These are phyloP conservation scores for Perizoma flavofasciatum DNA, from an alignment of 2,888 invertebrate genomes.

Conservation along the genomic window DNA sequence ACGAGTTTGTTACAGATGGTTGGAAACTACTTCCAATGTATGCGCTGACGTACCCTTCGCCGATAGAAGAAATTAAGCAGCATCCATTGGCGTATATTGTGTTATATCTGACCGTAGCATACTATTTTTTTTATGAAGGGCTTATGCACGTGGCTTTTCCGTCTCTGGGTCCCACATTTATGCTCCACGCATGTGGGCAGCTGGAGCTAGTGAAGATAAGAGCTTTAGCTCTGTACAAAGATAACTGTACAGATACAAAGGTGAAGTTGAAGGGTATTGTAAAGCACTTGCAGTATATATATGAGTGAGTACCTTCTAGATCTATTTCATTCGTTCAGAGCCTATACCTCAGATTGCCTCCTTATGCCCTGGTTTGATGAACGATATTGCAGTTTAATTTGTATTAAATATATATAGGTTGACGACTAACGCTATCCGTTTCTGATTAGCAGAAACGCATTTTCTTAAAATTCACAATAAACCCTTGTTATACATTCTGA, in stretches of 20 bases:
- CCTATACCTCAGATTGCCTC: no score
- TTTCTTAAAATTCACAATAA: no score
- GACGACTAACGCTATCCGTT: no score
- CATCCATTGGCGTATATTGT: conserved; percentile 16
- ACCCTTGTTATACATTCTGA: no score
- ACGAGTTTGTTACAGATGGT: conserved; percentile 16
- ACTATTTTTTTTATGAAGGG: conserved; percentile 7
- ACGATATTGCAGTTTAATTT: no score
- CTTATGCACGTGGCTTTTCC: conserved; percentile 22
- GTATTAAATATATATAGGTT: no score
- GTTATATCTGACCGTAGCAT: conserved; percentile 5
- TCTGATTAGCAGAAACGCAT: no score
- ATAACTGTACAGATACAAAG: not conserved
- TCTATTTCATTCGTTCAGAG: no score
- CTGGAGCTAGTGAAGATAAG: conserved; percentile 28
- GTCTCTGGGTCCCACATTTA: conserved; percentile 28
- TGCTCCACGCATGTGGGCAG: conserved; percentile 35
- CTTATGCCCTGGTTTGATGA: no score
- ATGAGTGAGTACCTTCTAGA: conserved; percentile 5
- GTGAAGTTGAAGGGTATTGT: conserved; percentile 3
- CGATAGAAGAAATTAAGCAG: conserved; percentile 26
- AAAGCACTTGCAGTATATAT: conserved; percentile 18
- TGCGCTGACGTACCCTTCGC: conserved; percentile 17
- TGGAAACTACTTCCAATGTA: conserved; percentile 11
- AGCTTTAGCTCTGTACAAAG: not conserved